phyloP scores from a whole-genome alignment of 1,140 invertebrate genomes.

The Drosophila grimshawi region DNA sequence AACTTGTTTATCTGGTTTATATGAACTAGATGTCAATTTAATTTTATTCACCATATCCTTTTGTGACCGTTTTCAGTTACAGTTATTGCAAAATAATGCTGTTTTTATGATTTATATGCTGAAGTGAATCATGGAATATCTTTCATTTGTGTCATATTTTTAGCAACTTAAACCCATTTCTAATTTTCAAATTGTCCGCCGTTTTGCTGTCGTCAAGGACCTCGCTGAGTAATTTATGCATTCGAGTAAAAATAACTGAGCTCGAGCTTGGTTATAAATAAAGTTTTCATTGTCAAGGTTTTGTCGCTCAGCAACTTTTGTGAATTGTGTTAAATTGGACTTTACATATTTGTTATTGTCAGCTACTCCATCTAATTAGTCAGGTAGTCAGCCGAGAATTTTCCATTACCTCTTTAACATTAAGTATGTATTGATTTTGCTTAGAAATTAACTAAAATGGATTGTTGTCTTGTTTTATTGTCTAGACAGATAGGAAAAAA shows the following conservation, averaged over 20 bases:
- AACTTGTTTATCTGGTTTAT: no score
- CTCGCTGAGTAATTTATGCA: slow-evolving; percentile 43
- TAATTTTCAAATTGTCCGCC: neutral
- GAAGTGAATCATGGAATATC: neutral
- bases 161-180: neutral
- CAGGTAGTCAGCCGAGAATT: neutral
- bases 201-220: slow-evolving; percentile 5
- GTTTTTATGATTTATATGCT: neutral
- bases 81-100: neutral
- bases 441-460: slow-evolving; percentile 10
- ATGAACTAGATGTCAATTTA: no score
- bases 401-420: neutral
- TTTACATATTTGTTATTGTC: slow-evolving; percentile 28
- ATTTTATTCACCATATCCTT: no score
- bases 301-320: slow-evolving; percentile 3
- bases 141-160: neutral
- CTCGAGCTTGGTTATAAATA: slow-evolving; percentile 50
- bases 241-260: slow-evolving; percentile 19
- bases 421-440: neutral
- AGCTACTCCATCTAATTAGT: neutral
- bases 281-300: slow-evolving; percentile 70
- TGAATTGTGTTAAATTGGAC: slow-evolving; percentile 35
- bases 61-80: no score
- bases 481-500: slow-evolving; percentile 6
- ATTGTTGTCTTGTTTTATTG: slow-evolving; percentile 10